Conservation (phyloP, 1,140 invertebrate species). For the Papilio aristodemus region DNA sequence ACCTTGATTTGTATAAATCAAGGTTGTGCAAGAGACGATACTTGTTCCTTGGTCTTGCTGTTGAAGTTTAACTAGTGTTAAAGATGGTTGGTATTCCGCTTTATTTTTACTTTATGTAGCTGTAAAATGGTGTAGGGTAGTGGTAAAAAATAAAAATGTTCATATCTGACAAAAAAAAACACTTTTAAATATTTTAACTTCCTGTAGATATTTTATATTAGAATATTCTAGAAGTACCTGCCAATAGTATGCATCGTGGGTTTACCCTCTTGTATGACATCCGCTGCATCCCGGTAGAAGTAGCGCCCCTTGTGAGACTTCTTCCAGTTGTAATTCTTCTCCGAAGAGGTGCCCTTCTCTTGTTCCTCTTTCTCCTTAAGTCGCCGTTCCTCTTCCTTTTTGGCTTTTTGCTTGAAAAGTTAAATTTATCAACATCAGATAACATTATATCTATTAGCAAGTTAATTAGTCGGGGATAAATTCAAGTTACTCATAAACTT, state of each 20-base stretch:
- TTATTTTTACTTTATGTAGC: too few relatives aligned
- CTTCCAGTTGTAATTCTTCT: slow-evolving; percentile 83
- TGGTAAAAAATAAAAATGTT: too few relatives aligned
- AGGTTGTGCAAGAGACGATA: too few relatives aligned
- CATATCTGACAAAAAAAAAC: too few relatives aligned
- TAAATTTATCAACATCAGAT: neutral
- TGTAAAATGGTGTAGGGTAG: too few relatives aligned
- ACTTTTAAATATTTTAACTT: too few relatives aligned
- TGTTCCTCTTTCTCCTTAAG: slow-evolving; percentile 81
- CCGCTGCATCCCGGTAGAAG: slow-evolving; percentile 94
- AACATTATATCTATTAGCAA: neutral
- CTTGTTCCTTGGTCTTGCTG: too few relatives aligned
- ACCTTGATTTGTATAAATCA: too few relatives aligned
- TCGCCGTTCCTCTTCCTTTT: slow-evolving; percentile 68
- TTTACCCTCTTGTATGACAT: slow-evolving; percentile 94
- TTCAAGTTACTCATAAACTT: neutral
- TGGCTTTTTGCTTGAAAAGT: slow-evolving; percentile 66
- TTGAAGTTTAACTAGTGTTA: too few relatives aligned
- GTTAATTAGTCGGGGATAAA: neutral
- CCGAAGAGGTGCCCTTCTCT: slow-evolving; percentile 82
- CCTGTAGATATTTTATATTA: neutral
- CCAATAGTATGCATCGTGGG: slow-evolving; percentile 82
- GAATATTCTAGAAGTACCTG: slow-evolving; percentile 55
- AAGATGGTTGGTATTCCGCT: too few relatives aligned
- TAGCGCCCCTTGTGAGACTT: slow-evolving; percentile 91